Conservation (phyloP, 2,888 invertebrate genomes). For the Allygus modestus region DNA sequence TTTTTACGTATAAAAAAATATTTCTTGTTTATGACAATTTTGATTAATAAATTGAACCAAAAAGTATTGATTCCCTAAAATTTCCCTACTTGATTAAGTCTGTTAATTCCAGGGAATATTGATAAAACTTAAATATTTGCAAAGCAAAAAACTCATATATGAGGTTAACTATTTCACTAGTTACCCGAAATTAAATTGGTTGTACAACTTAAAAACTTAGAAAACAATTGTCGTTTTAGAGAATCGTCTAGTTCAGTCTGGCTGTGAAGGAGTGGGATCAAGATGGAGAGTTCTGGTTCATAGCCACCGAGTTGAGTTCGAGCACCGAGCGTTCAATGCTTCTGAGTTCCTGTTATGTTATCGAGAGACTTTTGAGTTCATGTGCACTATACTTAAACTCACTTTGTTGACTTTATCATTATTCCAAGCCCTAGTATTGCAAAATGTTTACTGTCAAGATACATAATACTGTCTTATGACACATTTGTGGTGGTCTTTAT, state of each 20-base stretch:
- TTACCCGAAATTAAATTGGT: no score
- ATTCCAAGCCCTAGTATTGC: not conserved
- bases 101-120: no score
- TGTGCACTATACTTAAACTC: constrained; percentile 11
- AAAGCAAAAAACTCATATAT: no score
- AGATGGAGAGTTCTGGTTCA: not conserved
- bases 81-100: no score
- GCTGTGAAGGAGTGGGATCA: constrained; percentile 53
- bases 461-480: not conserved
- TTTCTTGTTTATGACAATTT: no score
- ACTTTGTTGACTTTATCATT: not conserved
- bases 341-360: constrained; percentile 32
- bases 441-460: not conserved
- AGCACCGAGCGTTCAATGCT: not conserved
- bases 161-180: no score
- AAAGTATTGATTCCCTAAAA: no score
- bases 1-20: no score
- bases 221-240: constrained; percentile 53
- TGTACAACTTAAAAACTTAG: no score
- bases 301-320: constrained; percentile 19
- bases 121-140: no score
- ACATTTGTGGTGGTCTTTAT: not conserved
- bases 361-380: constrained; percentile 8
- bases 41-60: no score
- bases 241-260: constrained; percentile 60